phyloP scores from a whole-genome alignment of 2,797 vertebrate genomes.

The Ctenopoma kingsleyae region DNA sequence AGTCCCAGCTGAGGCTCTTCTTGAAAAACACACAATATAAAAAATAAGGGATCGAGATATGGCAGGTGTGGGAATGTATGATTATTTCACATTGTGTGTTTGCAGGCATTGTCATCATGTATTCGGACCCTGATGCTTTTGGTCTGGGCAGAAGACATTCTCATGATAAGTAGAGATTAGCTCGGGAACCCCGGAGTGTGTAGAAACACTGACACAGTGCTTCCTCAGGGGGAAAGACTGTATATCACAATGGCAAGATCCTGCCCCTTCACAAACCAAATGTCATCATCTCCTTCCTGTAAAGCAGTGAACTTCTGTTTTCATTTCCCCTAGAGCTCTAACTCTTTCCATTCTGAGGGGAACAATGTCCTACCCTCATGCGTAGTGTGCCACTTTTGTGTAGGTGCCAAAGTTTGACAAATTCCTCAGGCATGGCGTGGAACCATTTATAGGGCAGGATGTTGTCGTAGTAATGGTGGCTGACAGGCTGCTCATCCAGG shows the following conservation, averaged over 20 bases:
- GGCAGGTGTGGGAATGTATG: slow-evolving; percentile 41
- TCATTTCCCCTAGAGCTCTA: neutral
- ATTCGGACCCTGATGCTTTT: slow-evolving; percentile 36
- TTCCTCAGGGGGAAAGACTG: slow-evolving; percentile 35
- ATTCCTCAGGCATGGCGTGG: slow-evolving; percentile 98
- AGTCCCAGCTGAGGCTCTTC: slow-evolving; percentile 38
- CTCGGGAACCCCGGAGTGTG: slow-evolving; percentile 20
- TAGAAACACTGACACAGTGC: slow-evolving; percentile 18
- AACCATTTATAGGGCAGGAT: slow-evolving; percentile 91
- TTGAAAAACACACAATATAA: slow-evolving; percentile 29
- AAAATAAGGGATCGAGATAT: slow-evolving; percentile 12
- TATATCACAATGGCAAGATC: neutral
- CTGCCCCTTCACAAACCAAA: neutral
- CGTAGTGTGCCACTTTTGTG: slow-evolving; percentile 92
- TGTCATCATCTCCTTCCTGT: slow-evolving; percentile 1
- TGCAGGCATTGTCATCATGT: slow-evolving; percentile 1
- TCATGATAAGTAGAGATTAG: slow-evolving; percentile 45
- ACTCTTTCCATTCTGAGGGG: slow-evolving; percentile 50
- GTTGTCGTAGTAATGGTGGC: slow-evolving; percentile 98
- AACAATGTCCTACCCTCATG: slow-evolving; percentile 89
- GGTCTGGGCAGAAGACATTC: slow-evolving; percentile 39
- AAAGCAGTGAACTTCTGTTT: neutral
- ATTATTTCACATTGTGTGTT: slow-evolving; percentile 24
- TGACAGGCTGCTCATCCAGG: slow-evolving; percentile 88
- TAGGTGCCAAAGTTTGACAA: slow-evolving; percentile 95